Percentiles rank a stretch among this genome's conserved stretches.
These are phyloP conservation scores for Kryptolebias ocellatus DNA, from an alignment of 2,797 vertebrate species.

Conservation along the genomic window DNA sequence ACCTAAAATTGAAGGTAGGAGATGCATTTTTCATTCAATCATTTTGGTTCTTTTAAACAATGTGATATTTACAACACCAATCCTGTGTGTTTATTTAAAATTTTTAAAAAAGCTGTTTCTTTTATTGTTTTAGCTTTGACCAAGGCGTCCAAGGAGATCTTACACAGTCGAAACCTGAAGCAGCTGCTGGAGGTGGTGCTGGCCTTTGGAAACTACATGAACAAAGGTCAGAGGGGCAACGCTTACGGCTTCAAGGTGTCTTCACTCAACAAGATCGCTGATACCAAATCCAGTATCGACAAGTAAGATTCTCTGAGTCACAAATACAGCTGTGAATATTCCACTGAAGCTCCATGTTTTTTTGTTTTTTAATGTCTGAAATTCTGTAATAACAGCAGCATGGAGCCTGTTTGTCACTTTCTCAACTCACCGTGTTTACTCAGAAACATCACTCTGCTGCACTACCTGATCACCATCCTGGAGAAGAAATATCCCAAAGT, in stretches of 20 bases:
- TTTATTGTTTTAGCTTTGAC: slow-evolving; percentile 83
- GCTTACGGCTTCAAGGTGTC: slow-evolving; percentile 97
- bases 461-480: slow-evolving; percentile 98
- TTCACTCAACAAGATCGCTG: slow-evolving; percentile 98
- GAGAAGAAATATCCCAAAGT: slow-evolving; percentile 98
- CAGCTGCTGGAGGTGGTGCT: slow-evolving; percentile 97
- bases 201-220: slow-evolving; percentile 99
- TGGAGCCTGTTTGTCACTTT: slow-evolving; percentile 22
- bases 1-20: slow-evolving; percentile 94
- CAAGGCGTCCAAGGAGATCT: slow-evolving; percentile 89
- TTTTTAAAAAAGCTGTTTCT: not conserved
- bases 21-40: no score
- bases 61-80: not conserved
- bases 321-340: slow-evolving; percentile 26
- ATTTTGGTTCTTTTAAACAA: not conserved
- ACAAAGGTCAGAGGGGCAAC: slow-evolving; percentile 97
- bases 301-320: slow-evolving; percentile 85
- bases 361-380: slow-evolving; percentile 10
- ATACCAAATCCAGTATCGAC: slow-evolving; percentile 99
- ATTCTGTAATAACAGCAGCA: slow-evolving; percentile 8
- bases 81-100: not conserved
- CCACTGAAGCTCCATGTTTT: slow-evolving; percentile 3
- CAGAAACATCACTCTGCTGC: slow-evolving; percentile 96
- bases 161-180: slow-evolving; percentile 91
- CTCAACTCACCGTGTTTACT: slow-evolving; percentile 6